Evolutionary conservation across 2,797 vertebrate genomes (phyloP), one percentile per base, ranked within the genome.

Genomic region (Acrocephalus scirpaceus): DNA sequence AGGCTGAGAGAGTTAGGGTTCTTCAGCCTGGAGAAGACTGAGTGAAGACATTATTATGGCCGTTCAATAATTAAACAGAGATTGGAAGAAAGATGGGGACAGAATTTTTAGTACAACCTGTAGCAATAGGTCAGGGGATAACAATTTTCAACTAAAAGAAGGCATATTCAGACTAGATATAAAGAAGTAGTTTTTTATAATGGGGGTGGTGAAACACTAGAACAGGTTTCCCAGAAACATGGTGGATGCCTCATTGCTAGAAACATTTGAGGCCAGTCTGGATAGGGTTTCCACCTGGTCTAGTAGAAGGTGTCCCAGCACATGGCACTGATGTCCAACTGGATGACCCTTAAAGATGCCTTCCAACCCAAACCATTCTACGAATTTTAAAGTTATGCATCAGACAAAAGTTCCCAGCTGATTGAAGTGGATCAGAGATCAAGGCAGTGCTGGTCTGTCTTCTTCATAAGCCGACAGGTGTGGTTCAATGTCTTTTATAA

Each of bases 21-120:
- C 36, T 11, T 83, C 18, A 64, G 29, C 4, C 27, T 83, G 12
- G 21, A 65, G 16, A 81, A 67, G 21, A 54, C 17, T 81, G 8
- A 1, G 0, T 22, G 29, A 30, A 91, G 26, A 77, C 11, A 29
- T 69, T 30, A 45, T 2, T n/a, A 40, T 2, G 2, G 17, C 15
- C 44, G 42, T 18, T 16, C 54, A 60, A 10, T 54, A 72, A 36
- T 7, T 57, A 32, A 66, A 38, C 3, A 5, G 27, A 38, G 53
- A 53, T 60, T 53, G 53, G 21, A 72, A 73, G 19, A 58, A 71
- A 56, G 22, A 60, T 18, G 7, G 10, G 19, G 11, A 60, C 11
- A 44, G 26, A 60, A 47, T 18, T 64, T 77, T 64, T 44, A 72
- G 47, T 20, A 42, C 15, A 26, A 22, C 8, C 7, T 53, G 34